Conservation (phyloP, 2,888 invertebrate genomes). For the Bruchidius siliquastri region DNA sequence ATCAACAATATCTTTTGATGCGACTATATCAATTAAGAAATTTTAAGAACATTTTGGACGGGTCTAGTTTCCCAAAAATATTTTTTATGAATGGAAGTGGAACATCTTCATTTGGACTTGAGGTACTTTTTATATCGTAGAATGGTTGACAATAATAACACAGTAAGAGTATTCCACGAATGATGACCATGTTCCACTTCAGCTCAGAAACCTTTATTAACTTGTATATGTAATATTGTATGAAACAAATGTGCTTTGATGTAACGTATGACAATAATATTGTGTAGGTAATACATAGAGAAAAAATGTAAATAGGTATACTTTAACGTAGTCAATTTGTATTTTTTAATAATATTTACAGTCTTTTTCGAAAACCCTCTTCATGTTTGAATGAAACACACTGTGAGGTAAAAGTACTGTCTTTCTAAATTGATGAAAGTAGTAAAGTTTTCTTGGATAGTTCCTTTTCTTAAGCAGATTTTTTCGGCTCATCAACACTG, state of each 20-base stretch:
- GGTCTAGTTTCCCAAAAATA: not conserved
- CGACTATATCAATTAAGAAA: not conserved
- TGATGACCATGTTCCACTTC: not conserved
- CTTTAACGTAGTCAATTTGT: not conserved
- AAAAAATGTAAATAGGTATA: not conserved
- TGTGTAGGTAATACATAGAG: not conserved
- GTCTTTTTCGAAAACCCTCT: not conserved
- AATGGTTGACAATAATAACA: not conserved
- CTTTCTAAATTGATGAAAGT: too few species aligned
- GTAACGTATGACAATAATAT: slow-evolving; percentile 21
- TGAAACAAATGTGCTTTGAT: slow-evolving; percentile 15
- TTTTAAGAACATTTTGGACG: not conserved
- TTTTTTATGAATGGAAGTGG: too few species aligned
- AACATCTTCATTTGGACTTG: too few species aligned
- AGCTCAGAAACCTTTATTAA: not conserved
- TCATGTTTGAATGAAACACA: not conserved
- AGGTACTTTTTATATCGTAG: not conserved
- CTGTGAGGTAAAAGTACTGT: not conserved
- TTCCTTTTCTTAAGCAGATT: too few species aligned
- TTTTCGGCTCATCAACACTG: too few species aligned
- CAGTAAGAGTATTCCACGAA: not conserved
- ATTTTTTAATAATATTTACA: not conserved
- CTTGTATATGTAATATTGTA: not conserved
- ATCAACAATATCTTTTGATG: too few species aligned
- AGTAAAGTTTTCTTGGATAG: too few species aligned